phyloP scores from a whole-genome alignment of 2,888 invertebrate genomes.

The Archaeoteleia sp. region DNA sequence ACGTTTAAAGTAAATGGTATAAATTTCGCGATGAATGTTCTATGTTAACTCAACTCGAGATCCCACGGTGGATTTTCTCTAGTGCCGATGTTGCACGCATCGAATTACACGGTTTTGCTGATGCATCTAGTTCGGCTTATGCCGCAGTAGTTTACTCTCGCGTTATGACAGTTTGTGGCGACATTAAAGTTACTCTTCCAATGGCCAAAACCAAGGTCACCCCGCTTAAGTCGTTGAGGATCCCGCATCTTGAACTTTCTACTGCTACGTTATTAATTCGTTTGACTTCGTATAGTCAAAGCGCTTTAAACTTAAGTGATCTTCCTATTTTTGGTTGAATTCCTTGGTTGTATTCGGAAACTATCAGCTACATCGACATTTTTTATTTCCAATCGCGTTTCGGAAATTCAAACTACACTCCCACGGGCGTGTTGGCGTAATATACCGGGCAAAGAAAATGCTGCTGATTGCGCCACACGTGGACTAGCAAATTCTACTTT shows the following conservation, averaged over 20 bases:
- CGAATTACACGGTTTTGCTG: constrained; percentile 50
- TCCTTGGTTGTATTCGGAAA: constrained; percentile 53
- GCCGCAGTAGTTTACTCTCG: constrained; percentile 51
- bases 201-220: constrained; percentile 23
- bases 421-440: constrained; percentile 57
- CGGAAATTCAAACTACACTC: constrained; percentile 57
- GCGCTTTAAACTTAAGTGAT: neutral
- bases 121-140: too few relatives aligned
- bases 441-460: constrained; percentile 43
- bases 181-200: constrained; percentile 2
- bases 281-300: neutral
- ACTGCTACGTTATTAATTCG: constrained; percentile 38
- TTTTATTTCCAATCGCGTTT: constrained; percentile 60
- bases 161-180: neutral
- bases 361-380: constrained; percentile 48
- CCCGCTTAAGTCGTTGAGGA: constrained; percentile 34
- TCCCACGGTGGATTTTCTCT: constrained; percentile 16
- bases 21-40: neutral
- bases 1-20: neutral
- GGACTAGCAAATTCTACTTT: too few relatives aligned
- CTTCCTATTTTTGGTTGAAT: too few relatives aligned
- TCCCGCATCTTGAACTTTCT: constrained; percentile 45
- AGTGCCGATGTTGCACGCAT: neutral
- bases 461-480: too few relatives aligned
- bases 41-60: neutral